phyloP scores from a whole-genome alignment of 2,888 invertebrate genomes.

The Lepidochitona cinerea region DNA sequence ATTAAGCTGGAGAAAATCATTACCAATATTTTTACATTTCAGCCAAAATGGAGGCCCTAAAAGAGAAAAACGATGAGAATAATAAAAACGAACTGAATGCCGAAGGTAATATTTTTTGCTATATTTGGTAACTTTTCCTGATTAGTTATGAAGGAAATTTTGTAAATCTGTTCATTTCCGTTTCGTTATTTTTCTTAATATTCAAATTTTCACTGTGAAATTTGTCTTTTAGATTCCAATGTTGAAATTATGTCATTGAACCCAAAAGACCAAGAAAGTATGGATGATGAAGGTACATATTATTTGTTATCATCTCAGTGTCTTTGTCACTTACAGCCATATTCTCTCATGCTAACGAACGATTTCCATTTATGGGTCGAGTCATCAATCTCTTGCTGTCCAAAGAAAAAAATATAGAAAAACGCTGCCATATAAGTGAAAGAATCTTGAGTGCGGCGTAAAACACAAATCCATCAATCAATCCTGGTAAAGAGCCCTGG shows the following conservation, averaged over 20 bases:
- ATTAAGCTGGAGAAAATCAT: no score
- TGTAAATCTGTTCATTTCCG: no score
- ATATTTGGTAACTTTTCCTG: not conserved
- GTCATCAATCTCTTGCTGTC: no score
- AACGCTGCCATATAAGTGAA: no score
- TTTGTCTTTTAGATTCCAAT: slow-evolving; percentile 1
- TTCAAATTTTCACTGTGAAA: no score
- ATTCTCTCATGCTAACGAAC: not conserved
- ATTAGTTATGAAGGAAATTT: not conserved
- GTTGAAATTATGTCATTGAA: slow-evolving; percentile 15
- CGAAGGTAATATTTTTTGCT: not conserved
- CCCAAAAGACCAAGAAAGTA: slow-evolving; percentile 2
- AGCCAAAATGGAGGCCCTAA: slow-evolving; percentile 59
- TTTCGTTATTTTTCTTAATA: no score
- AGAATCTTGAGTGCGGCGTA: no score
- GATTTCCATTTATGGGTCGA: no score
- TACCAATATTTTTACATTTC: not conserved
- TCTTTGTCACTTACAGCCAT: not conserved
- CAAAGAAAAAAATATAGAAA: no score
- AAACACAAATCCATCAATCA: no score
- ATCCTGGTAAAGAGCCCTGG: no score
- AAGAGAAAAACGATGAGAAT: slow-evolving; percentile 40
- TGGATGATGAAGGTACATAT: not conserved
- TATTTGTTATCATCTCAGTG: not conserved
- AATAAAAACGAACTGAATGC: not conserved